Evolutionary conservation across 30 jellyfish, hydroid and myxozoan genomes (phyloP).

Genomic region (Turritopsis rubra): DNA sequence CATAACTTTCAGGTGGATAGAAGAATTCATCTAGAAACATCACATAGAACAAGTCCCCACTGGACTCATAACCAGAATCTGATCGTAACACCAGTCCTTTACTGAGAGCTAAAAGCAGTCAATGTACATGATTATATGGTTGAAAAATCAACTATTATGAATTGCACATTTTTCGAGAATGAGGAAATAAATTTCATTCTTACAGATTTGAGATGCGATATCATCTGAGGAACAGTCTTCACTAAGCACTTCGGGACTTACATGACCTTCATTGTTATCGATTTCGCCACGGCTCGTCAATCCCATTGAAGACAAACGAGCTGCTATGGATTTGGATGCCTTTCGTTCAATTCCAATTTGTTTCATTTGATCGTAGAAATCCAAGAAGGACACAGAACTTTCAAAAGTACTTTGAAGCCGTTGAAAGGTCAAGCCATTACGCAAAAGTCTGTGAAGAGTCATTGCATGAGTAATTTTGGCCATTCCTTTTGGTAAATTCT

Average conservation of each 20-base stretch:
- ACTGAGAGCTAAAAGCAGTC: neutral
- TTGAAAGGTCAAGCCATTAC: constrained; percentile 9
- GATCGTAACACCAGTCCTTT: neutral
- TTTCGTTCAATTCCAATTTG: constrained; percentile 16
- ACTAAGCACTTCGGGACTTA: neutral
- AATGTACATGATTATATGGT: too few relatives aligned
- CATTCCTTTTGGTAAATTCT: constrained; percentile 24
- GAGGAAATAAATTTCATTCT: neutral
- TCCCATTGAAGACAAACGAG: constrained; percentile 7
- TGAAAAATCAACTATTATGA: too few relatives aligned
- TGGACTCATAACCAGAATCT: constrained; percentile 18
- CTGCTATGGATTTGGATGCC: constrained; percentile 15
- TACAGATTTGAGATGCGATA: neutral
- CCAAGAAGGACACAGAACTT: neutral
- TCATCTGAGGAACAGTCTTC: neutral
- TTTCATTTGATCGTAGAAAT: constrained; percentile 13
- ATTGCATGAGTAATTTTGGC: constrained; percentile 16
- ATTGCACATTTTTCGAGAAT: too few relatives aligned
- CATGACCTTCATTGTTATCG: neutral
- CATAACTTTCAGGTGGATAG: constrained; percentile 5
- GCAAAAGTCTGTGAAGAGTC: constrained; percentile 21
- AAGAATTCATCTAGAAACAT: constrained; percentile 10
- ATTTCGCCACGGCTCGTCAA: neutral
- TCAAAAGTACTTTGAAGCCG: neutral
- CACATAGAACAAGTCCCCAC: neutral